Base-by-base conservation (phyloP, 2,888 invertebrate genomes). In the Trissolcus japonicus region DNA sequence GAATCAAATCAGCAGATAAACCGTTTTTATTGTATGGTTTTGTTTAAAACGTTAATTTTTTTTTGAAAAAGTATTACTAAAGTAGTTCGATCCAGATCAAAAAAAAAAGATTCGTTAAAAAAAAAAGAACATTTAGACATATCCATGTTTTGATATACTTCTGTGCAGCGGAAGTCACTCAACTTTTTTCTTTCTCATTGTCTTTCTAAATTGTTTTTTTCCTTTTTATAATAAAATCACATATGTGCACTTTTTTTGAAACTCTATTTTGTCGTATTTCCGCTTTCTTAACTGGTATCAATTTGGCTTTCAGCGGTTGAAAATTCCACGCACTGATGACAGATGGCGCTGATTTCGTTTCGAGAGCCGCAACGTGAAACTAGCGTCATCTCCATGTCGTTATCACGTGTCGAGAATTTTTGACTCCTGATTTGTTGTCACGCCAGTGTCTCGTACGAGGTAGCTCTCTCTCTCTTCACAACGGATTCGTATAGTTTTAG, bases 281-380 rank as follows among this genome's bases (percentile, higher is more conserved):
- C 21, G 6, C 51, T 0, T 19, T 21, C 17, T 17, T 55, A 6
- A 29, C 19, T 43, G 17, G 41, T 55, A 6, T 71, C 53, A 71
- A 57, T 71, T 71, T 71, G 63, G 21, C 61, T 71, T 71, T 59
- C 63, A 71, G 71, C 63, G 71, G 71, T 71, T 71, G 71, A 71
- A 71, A 71, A 71, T 71, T 71, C 63, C 71, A 71, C 69, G 69
- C 71, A 71, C 53, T 59, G 71, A 63, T 71, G 63, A 71, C 59
- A 59, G 71, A 71, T 71, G 71, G 71, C 71, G 71, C 62, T 71
- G 56, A 62, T 51, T 62, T 35, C 35, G 35, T 35, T 71, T 62
- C 69, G 62, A 55, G 6, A 54, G 62, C 21, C 43, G 68, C 54
- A 61, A 50, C 16, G 46, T 53, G 63, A 71, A 72, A 65, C 65